These are phyloP conservation scores for Hippocampus kuda DNA, from an alignment of 2,797 vertebrate species.

Conservation along the genomic window DNA sequence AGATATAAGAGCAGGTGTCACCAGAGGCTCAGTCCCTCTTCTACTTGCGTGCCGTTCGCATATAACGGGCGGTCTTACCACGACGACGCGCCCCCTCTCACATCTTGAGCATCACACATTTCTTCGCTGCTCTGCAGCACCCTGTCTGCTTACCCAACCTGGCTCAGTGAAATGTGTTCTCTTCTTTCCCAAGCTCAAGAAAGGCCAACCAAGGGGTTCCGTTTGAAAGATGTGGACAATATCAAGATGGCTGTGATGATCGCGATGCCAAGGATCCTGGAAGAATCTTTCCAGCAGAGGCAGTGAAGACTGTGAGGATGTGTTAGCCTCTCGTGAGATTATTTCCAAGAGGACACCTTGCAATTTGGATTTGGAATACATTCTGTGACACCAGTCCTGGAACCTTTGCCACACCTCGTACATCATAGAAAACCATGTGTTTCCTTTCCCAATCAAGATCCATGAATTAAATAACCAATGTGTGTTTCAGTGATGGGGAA, in stretches of 20 bases:
- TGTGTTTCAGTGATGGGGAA: not conserved
- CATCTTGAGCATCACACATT: not conserved
- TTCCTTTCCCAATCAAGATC: not conserved
- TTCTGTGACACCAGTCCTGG: not conserved
- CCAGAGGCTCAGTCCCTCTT: no score
- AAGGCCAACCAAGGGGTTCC: no score
- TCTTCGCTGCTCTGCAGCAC: not conserved
- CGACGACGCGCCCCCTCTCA: not conserved
- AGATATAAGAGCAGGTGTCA: no score
- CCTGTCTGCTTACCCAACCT: not conserved
- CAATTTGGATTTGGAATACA: not conserved
- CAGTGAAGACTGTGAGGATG: not conserved
- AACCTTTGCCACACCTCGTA: not conserved
- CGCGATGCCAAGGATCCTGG: no score
- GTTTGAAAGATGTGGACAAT: no score
- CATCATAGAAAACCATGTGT: not conserved
- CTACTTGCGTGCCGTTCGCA: no score
- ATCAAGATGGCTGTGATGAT: not conserved
- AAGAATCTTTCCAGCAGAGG: not conserved
- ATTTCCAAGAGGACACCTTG: not conserved
- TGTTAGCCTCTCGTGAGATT: not conserved
- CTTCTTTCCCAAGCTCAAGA: no score
- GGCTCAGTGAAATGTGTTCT: not conserved
- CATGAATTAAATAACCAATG: not conserved
- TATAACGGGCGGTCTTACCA: not conserved